Evolutionary conservation across 2,113 vertebrate genomes (phyloP), one percentile per base, ranked within the genome.

Genomic region (Hucho hucho): DNA sequence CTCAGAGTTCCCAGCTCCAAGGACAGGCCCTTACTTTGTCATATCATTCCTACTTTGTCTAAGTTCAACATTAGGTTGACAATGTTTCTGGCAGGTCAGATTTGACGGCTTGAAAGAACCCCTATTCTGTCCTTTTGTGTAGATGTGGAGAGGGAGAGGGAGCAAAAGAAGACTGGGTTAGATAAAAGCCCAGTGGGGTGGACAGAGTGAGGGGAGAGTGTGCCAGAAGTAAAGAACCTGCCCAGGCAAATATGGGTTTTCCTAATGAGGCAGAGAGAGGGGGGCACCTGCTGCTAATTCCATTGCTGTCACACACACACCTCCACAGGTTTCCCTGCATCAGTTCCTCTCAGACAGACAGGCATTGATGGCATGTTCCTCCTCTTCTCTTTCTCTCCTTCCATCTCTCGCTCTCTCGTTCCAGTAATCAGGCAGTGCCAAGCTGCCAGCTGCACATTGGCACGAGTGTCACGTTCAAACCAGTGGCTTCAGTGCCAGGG

Each of bases 181-280:
- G 63, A 63, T 29, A 7, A 43, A 43, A 11, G 37, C 37, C 2
- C 9, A 29, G 32, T 69, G 59, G 29, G 67, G 25, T 28, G 14
- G 22, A 69, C 29, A 72, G 24, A n/a, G 47, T 59, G 74, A 61
- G 64, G 29, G 79, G 81, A 20, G 25, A 87, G 77, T 14, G 82
- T 56, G 16, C 83, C 86, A 88, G 61, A 70, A 76, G 72, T 37
- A 64, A 73, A 65, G 47, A 74, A 77, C 73, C 64, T 69, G 72
- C 76, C 85, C 75, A 67, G 84, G 81, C 81, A 87, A 87, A 89
- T 87, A 83, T 83, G 83, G 80, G 76, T 84, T 86, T 88, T 85
- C 75, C 72, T 87, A 88, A 88, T 87, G 84, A 89, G 84, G 83
- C 81, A 80, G 74, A 66, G 81, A 79, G 66, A 77, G 64, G 37